These are phyloP conservation scores for Archips crataeganus DNA, from an alignment of 2,888 invertebrate species.

Conservation along the genomic window DNA sequence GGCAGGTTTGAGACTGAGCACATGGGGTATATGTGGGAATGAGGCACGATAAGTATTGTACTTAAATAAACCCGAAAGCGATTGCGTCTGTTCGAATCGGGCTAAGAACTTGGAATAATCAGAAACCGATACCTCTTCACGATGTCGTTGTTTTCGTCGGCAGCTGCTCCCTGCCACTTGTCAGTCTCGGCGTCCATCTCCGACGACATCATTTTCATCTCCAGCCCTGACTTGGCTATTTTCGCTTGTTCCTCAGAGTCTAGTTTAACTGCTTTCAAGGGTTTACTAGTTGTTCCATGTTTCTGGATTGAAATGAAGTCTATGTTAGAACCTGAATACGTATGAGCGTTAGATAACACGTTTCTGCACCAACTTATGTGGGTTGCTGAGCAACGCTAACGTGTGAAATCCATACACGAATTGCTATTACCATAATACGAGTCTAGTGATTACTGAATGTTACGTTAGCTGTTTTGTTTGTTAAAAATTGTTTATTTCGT, in stretches of 20 bases:
- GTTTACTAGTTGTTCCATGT: conserved; percentile 98
- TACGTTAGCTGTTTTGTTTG: background rate
- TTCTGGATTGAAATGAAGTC: conserved; percentile 87
- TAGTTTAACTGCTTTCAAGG: conserved; percentile 94
- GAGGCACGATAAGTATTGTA: too few relatives aligned
- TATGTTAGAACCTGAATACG: conserved; percentile 3
- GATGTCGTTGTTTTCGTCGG: conserved; percentile 92
- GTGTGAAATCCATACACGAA: conserved; percentile 7
- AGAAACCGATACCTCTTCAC: conserved; percentile 84
- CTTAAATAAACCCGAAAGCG: too few relatives aligned
- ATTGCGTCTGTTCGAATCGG: too few relatives aligned
- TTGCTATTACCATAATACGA: background rate
- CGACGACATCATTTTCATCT: conserved; percentile 98
- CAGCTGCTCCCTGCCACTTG: conserved; percentile 94
- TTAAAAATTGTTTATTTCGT: too few relatives aligned
- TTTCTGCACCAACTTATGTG: background rate
- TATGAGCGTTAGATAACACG: conserved; percentile 1
- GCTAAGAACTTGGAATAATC: too few relatives aligned
- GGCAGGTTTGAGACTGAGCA: background rate
- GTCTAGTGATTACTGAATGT: background rate
- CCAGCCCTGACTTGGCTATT: conserved; percentile 97
- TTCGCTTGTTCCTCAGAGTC: conserved; percentile 98
- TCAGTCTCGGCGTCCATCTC: conserved; percentile 98
- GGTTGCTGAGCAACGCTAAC: conserved; percentile 4
- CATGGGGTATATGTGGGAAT: too few relatives aligned